Evolutionary conservation across 2,888 invertebrate genomes (phyloP).

Genomic region (Elegia similella): DNA sequence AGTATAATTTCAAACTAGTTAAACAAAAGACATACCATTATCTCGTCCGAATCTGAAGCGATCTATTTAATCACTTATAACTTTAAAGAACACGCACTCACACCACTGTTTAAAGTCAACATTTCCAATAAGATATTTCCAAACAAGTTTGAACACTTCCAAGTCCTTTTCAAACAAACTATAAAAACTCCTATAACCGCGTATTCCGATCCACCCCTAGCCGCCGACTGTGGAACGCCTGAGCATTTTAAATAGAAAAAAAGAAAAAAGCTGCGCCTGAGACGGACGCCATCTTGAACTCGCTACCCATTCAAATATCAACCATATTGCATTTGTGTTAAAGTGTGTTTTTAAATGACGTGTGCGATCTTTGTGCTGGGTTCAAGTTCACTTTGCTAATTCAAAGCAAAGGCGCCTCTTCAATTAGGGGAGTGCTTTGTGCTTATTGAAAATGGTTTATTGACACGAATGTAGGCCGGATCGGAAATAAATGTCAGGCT

Average conservation of each 20-base stretch:
- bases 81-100: not conserved
- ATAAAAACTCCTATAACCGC: constrained; percentile 25
- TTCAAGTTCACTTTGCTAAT: constrained; percentile 46
- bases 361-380: constrained; percentile 27
- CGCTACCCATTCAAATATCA: constrained; percentile 27
- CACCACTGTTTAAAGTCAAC: not conserved
- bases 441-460: constrained; percentile 31
- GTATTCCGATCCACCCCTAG: constrained; percentile 46
- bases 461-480: constrained; percentile 3
- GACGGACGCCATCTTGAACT: constrained; percentile 58
- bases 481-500: constrained; percentile 8
- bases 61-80: not conserved
- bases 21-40: not conserved
- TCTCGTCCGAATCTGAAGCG: not conserved
- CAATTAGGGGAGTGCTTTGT: constrained; percentile 44
- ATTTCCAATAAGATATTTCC: constrained; percentile 13
- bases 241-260: constrained; percentile 64
- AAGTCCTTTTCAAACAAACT: constrained; percentile 6
- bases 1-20: not conserved
- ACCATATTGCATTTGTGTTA: constrained; percentile 25
- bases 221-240: constrained; percentile 50
- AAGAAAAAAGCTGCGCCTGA: constrained; percentile 57
- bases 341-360: constrained; percentile 26
- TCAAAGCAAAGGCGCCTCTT: constrained; percentile 46
- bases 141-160: constrained; percentile 7